phyloP scores from a whole-genome alignment of 2,113 vertebrate species.

The Clarias gariepinus region DNA sequence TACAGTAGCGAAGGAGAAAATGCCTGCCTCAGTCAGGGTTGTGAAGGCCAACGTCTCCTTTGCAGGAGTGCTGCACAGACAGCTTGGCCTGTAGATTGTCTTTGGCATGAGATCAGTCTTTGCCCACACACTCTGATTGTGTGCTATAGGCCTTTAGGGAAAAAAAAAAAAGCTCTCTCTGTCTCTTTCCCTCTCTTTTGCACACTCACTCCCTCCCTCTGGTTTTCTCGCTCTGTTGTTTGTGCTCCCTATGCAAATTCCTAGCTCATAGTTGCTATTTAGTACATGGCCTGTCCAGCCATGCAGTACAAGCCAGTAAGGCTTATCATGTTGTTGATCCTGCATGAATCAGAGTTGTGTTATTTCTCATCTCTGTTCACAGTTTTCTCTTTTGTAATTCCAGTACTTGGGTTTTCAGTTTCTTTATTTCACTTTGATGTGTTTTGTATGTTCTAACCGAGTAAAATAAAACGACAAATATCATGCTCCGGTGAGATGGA shows the following conservation, averaged over 20 bases:
- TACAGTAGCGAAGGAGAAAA: neutral
- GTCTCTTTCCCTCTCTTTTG: neutral
- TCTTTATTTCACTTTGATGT: constrained; percentile 56
- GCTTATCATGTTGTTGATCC: constrained; percentile 26
- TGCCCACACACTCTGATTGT: constrained; percentile 45
- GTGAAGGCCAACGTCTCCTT: constrained; percentile 18
- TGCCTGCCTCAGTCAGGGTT: neutral
- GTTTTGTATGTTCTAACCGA: constrained; percentile 59
- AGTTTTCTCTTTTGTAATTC: constrained; percentile 29
- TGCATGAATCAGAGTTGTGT: constrained; percentile 3
- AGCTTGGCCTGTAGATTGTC: constrained; percentile 30
- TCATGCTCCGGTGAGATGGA: constrained; percentile 67
- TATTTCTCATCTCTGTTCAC: constrained; percentile 24
- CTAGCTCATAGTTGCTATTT: constrained; percentile 31
- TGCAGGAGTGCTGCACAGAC: constrained; percentile 38
- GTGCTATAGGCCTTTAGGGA: constrained; percentile 40
- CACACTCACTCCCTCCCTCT: neutral
- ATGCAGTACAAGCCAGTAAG: constrained; percentile 29
- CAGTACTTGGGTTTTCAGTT: constrained; percentile 21
- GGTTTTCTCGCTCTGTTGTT: constrained; percentile 15
- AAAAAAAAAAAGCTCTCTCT: constrained; percentile 26
- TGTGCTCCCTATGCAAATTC: constrained; percentile 44
- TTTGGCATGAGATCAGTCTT: constrained; percentile 43
- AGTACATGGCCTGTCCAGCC: constrained; percentile 11
- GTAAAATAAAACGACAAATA: constrained; percentile 64